A percentile compares a stretch with the other conserved stretches of the same genome.
These are phyloP conservation scores for Chaetodon auriga DNA, from an alignment of 2,113 vertebrate species.

Conservation along the genomic window DNA sequence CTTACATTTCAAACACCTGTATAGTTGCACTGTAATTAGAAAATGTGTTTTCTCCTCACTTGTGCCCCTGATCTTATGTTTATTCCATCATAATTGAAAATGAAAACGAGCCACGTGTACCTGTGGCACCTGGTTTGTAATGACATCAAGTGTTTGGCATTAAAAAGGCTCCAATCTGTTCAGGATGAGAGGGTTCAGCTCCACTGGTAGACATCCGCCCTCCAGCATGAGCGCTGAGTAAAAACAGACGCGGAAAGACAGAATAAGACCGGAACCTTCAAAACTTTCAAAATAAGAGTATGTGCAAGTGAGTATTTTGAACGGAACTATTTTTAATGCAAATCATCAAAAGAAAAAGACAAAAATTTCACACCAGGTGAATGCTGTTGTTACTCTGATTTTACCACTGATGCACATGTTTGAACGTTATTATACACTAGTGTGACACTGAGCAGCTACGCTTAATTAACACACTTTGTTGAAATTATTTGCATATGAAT, in stretches of 20 bases:
- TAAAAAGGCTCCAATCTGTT: constrained; percentile 1
- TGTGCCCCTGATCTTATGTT: background rate
- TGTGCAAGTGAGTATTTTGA: background rate
- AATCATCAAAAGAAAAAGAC: background rate
- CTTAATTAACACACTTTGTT: too few species aligned
- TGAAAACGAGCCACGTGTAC: background rate
- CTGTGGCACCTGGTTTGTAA: background rate
- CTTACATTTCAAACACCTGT: background rate
- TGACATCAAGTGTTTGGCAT: background rate
- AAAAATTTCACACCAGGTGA: background rate
- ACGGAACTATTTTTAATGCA: background rate
- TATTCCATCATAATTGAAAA: background rate
- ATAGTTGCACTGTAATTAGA: background rate
- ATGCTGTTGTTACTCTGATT: background rate
- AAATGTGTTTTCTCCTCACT: background rate
- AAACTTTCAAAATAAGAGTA: constrained; percentile 40
- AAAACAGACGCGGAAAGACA: background rate
- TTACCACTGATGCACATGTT: background rate
- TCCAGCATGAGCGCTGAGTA: background rate
- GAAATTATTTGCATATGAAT: too few species aligned
- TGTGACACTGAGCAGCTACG: too few species aligned
- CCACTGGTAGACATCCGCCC: constrained; percentile 29
- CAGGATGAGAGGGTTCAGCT: constrained; percentile 34
- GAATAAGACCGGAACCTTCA: background rate
- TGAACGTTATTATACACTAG: too few species aligned